A percentile compares a stretch with the other conserved stretches of the same genome.
phyloP scores from a whole-genome alignment of 2,113 vertebrate species.

The Alaudala cheleensis region DNA sequence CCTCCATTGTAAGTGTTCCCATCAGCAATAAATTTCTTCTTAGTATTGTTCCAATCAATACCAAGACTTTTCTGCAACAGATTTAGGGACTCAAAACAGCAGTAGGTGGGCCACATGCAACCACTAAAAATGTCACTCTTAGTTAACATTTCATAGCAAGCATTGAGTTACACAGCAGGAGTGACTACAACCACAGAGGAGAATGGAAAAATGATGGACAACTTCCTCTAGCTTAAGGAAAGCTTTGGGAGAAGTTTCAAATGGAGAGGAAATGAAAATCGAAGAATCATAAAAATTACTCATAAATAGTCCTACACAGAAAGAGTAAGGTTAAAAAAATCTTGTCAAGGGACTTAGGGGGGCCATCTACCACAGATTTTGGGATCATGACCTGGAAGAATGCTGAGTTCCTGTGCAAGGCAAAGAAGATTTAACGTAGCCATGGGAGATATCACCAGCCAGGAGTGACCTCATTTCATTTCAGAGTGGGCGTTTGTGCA shows the following conservation, averaged over 20 bases:
- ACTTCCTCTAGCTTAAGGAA: slow-evolving; percentile 7
- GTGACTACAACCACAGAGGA: slow-evolving; percentile 1
- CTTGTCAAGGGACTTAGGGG: not conserved
- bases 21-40: not conserved
- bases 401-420: not conserved
- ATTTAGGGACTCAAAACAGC: slow-evolving; percentile 21
- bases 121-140: slow-evolving; percentile 4
- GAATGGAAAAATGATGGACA: not conserved
- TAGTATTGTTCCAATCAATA: not conserved
- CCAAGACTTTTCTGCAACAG: not conserved
- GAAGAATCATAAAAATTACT: not conserved
- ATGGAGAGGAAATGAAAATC: not conserved
- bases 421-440: not conserved
- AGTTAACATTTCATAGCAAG: slow-evolving; percentile 2
- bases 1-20: not conserved
- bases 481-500: not conserved
- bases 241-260: not conserved
- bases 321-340: not conserved
- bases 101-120: slow-evolving; percentile 13
- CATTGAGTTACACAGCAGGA: not conserved
- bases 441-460: not conserved
- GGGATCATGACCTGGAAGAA: not conserved
- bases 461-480: not conserved
- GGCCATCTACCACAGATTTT: not conserved
- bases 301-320: not conserved